Percentiles rank a stretch among this genome's conserved stretches.
phyloP scores from a whole-genome alignment of 2,888 invertebrate species.

The Abscondita cerata region DNA sequence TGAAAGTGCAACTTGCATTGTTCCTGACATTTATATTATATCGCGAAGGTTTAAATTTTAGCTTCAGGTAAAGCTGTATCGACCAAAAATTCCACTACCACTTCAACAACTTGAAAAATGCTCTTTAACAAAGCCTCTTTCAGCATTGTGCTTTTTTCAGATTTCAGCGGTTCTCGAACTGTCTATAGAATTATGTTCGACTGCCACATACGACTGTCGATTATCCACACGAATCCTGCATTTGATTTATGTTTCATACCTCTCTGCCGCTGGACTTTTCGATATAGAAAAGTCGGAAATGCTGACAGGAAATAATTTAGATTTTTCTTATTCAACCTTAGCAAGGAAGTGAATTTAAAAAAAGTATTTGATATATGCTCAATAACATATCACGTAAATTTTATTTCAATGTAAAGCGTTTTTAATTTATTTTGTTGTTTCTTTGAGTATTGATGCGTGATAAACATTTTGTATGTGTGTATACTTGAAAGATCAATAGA shows the following conservation, averaged over 20 bases:
- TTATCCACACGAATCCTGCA: conserved; percentile 50
- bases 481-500: too few species aligned
- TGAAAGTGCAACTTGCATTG: background rate
- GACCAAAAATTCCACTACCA: conserved; percentile 15
- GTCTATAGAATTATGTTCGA: conserved; percentile 50
- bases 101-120: conserved; percentile 23
- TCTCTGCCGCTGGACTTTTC: conserved; percentile 47
- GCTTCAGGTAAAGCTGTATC: conserved; percentile 9
- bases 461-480: too few species aligned
- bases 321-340: conserved; percentile 45
- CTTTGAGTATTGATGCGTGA: too few species aligned
- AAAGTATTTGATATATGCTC: conserved; percentile 26
- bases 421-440: too few species aligned
- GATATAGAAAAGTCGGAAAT: conserved; percentile 42
- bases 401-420: too few species aligned
- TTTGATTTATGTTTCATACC: conserved; percentile 51
- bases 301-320: conserved; percentile 42
- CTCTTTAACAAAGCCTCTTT: conserved; percentile 23
- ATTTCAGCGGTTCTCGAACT: conserved; percentile 28
- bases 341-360: conserved; percentile 29
- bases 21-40: conserved; percentile 1
- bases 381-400: conserved; percentile 28
- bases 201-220: conserved; percentile 52
- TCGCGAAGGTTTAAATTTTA: background rate
- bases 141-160: conserved; percentile 26